Conservation (phyloP, 2,888 invertebrate species). For the Pedicia rivosa region DNA sequence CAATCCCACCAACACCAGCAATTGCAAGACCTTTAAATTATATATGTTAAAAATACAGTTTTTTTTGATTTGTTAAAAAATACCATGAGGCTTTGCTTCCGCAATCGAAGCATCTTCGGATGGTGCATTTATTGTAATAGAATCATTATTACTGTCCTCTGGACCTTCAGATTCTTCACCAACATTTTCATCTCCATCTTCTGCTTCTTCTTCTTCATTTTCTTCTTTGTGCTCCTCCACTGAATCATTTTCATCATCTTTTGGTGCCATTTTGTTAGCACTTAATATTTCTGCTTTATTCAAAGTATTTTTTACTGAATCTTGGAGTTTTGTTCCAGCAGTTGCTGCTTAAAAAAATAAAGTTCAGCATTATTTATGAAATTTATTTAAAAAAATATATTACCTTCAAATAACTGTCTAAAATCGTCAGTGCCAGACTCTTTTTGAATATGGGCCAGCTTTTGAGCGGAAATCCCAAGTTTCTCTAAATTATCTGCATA, state of each 20-base stretch:
- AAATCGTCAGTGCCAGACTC: conserved; percentile 34
- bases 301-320: not conserved
- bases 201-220: conserved; percentile 4
- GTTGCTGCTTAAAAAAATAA: not conserved
- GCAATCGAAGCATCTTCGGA: conserved; percentile 47
- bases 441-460: conserved; percentile 37
- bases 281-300: not conserved
- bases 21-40: conserved; percentile 41
- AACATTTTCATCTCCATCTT: not conserved
- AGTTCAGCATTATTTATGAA: not conserved
- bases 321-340: not conserved
- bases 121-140: conserved; percentile 35
- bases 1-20: conserved; percentile 48
- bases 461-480: conserved; percentile 39
- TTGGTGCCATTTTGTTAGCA: conserved; percentile 5
- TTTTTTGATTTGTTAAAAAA: conserved; percentile 20
- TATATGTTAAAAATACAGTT: too few relatives aligned
- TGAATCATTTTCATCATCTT: conserved; percentile 21
- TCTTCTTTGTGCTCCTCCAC: conserved; percentile 33
- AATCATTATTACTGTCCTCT: conserved; percentile 16
- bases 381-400: not conserved
- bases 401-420: conserved; percentile 27
- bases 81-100: conserved; percentile 59
- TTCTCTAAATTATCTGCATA: conserved; percentile 40
- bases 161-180: not conserved